Evolutionary conservation across 1,140 invertebrate genomes (phyloP).

Genomic region (Apis dorsata): DNA sequence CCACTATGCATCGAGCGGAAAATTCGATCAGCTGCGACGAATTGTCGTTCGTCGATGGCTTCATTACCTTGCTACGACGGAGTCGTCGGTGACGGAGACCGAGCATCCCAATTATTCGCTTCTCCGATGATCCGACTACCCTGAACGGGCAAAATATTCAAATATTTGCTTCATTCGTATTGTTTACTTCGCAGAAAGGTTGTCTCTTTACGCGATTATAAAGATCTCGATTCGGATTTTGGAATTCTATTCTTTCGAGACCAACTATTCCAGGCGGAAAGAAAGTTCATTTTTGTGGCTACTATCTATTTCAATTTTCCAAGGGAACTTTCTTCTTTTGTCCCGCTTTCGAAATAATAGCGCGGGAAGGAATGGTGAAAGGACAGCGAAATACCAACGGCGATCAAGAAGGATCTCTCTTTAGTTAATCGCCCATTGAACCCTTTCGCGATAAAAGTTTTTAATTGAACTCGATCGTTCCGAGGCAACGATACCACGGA

Average conservation of each 20-base stretch:
- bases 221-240: background rate
- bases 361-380: too few species aligned
- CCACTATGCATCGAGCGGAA: slow-evolving; percentile 27
- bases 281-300: too few species aligned
- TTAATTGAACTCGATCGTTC: slow-evolving; percentile 16
- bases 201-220: background rate
- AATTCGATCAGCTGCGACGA: slow-evolving; percentile 61
- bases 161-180: background rate
- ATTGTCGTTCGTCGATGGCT: slow-evolving; percentile 58
- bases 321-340: too few species aligned
- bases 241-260: background rate
- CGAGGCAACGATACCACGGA: background rate
- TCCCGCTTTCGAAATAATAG: too few species aligned
- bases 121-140: background rate
- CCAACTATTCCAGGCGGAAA: too few species aligned
- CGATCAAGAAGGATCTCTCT: background rate
- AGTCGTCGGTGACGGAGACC: background rate
- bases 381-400: background rate
- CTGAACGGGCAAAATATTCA: background rate
- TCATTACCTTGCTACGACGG: slow-evolving; percentile 55
- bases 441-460: slow-evolving; percentile 7
- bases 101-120: slow-evolving; percentile 1
- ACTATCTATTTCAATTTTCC: background rate
- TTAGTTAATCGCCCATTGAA: slow-evolving; percentile 11
- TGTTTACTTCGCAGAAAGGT: background rate